Evolutionary conservation across 2,113 vertebrate genomes (phyloP), one percentile per base, ranked within the genome.

Genomic region (Eurypyga helias): DNA sequence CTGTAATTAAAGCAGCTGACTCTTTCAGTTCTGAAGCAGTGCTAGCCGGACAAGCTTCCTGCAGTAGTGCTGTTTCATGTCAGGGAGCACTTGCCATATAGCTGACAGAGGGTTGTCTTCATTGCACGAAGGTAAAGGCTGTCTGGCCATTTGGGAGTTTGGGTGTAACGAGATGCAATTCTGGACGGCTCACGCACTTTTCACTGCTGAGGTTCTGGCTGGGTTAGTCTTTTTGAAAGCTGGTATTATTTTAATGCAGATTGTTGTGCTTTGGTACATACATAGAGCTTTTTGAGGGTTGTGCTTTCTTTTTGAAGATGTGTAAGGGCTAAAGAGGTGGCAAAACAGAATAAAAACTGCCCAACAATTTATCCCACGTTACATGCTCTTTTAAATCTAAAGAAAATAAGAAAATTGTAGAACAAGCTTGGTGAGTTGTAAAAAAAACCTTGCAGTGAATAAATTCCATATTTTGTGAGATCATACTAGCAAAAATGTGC

Each of bases 21-120:
- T 14, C 26, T 73, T n/a, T 62, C 33, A 25, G 29, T 73, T 61
- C 73, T 41, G 78, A 79, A 85, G 58, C 33, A 71, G 33, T 3
- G 13, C 62, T 17, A 48, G 54, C 17, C 36, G 31, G 52, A 15
- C 14, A 10, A 26, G 70, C 38, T 38, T 75, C 66, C 88, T 9
- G 41, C 62, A 28, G 64, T 4, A 10, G 6, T 1, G 20, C n/a
- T 67, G 21, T 12, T 31, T 51, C 13, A 9, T 2, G 8, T 64
- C 10, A 21, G 0, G 0, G 36, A 26, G 48, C 6, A 7, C 33
- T 34, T 45, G 14, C 48, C 8, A 1, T 26, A 3, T 0, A 1
- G 1, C 0, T 11, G 54, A n/a, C 15, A 13, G 31, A 64, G 4
- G 17, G 11, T 41, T 10, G 31, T 17, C 54, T 28, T 36, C 24